Percentiles rank a stretch among this genome's conserved stretches.
phyloP scores from a whole-genome alignment of 2,797 vertebrate species.

The Selene dorsalis region DNA sequence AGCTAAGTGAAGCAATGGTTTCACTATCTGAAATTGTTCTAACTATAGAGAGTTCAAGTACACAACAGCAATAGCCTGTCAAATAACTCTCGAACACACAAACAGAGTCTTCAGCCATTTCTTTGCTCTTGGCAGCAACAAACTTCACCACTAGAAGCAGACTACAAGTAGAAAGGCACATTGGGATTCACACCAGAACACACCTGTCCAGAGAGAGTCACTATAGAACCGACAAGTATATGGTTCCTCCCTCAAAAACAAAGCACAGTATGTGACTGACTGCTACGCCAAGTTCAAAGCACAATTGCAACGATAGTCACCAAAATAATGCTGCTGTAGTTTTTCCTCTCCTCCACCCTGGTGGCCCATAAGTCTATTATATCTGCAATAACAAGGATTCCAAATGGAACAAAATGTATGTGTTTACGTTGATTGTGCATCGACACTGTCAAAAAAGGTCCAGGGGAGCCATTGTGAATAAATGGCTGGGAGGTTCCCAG shows the following conservation, averaged over 20 bases:
- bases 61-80: background rate
- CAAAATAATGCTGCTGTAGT: background rate
- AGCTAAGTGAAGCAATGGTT: slow-evolving; percentile 1
- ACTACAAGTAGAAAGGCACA: background rate
- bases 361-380: background rate
- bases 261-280: background rate
- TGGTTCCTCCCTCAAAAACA: background rate
- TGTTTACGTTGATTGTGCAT: background rate
- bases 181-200: background rate
- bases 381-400: background rate
- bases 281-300: background rate
- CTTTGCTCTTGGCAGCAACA: background rate
- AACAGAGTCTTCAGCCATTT: background rate
- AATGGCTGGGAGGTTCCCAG: slow-evolving; percentile 22
- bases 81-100: background rate
- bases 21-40: slow-evolving; percentile 8
- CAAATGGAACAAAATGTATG: background rate
- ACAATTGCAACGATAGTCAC: background rate
- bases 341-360: background rate
- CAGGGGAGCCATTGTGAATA: slow-evolving; percentile 11
- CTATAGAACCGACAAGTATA: slow-evolving; percentile 3
- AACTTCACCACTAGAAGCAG: background rate
- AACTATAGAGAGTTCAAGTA: background rate
- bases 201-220: background rate
- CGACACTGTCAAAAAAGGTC: slow-evolving; percentile 24